Percentiles rank a stretch among this genome's conserved stretches.
Evolutionary conservation across 1,140 invertebrate species (phyloP).

Genomic region (Mactra quadrangularis): DNA sequence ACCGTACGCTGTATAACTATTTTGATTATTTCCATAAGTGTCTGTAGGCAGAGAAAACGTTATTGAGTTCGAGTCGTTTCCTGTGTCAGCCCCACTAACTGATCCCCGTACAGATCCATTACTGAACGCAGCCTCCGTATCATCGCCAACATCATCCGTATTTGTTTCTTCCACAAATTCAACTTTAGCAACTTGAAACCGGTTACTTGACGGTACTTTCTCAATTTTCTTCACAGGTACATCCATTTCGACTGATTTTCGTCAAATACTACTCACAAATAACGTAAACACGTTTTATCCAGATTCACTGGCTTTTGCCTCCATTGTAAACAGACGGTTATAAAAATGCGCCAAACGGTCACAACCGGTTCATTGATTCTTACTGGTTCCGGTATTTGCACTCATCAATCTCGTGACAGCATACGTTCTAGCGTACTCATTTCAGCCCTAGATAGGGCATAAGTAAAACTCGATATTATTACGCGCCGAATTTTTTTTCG

Average conservation of each 20-base stretch:
- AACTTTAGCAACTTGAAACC: constrained; percentile 75
- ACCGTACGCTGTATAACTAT: constrained; percentile 58
- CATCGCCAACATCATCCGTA: constrained; percentile 47
- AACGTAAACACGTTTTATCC: too few relatives aligned
- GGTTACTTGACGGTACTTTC: constrained; percentile 67
- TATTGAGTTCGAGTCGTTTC: constrained; percentile 60
- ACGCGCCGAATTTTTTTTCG: too few relatives aligned
- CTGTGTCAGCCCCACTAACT: constrained; percentile 31
- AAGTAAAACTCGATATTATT: too few relatives aligned
- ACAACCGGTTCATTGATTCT: too few relatives aligned
- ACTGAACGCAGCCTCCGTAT: constrained; percentile 25
- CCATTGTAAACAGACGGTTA: too few relatives aligned
- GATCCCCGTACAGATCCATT: constrained; percentile 38
- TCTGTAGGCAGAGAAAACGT: constrained; percentile 84
- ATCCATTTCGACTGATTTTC: neutral
- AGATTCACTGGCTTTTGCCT: too few relatives aligned
- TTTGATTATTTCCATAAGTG: constrained; percentile 82
- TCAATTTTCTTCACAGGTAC: constrained; percentile 45
- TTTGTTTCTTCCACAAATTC: constrained; percentile 65
- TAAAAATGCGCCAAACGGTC: too few relatives aligned
- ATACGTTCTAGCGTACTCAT: too few relatives aligned
- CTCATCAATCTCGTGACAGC: too few relatives aligned
- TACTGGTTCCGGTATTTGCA: too few relatives aligned
- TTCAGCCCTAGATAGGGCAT: too few relatives aligned
- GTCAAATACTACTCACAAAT: too few relatives aligned